Evolutionary conservation across 2,797 vertebrate species (phyloP).

Genomic region (Sebastes trivittatus): DNA sequence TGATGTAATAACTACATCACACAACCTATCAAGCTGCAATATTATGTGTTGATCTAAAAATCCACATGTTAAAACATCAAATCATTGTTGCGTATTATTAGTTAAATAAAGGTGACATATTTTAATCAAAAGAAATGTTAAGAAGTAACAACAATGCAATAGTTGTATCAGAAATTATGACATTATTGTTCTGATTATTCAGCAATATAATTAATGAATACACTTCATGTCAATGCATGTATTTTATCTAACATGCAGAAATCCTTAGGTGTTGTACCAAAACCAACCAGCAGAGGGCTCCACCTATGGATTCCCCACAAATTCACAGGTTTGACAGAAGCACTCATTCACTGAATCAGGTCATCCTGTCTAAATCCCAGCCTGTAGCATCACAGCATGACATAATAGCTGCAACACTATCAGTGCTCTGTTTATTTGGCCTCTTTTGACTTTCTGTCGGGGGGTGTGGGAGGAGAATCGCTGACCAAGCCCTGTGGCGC

Average conservation of each 20-base stretch:
- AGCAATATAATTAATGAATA: not conserved
- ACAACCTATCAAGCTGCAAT: not conserved
- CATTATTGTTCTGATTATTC: not conserved
- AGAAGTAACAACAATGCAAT: not conserved
- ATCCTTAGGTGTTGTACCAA: not conserved
- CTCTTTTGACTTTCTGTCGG: constrained; percentile 22
- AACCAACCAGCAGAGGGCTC: constrained; percentile 58
- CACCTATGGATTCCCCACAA: not conserved
- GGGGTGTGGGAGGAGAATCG: constrained; percentile 5
- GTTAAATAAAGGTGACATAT: not conserved
- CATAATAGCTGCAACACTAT: constrained; percentile 40
- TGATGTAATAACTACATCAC: not conserved
- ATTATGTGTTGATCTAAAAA: not conserved
- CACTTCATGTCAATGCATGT: not conserved
- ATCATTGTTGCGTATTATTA: not conserved
- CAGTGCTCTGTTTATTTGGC: constrained; percentile 24
- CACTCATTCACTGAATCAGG: constrained; percentile 37
- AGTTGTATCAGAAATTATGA: not conserved
- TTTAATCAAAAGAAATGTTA: not conserved
- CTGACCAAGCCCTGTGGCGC: constrained; percentile 52
- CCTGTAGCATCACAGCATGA: constrained; percentile 35
- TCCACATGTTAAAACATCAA: not conserved
- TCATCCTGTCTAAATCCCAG: constrained; percentile 36
- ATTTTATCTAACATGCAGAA: not conserved
- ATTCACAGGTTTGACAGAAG: not conserved